These are phyloP conservation scores for Sphyrna mokarran DNA, from an alignment of 2,113 vertebrate species.

Conservation along the genomic window DNA sequence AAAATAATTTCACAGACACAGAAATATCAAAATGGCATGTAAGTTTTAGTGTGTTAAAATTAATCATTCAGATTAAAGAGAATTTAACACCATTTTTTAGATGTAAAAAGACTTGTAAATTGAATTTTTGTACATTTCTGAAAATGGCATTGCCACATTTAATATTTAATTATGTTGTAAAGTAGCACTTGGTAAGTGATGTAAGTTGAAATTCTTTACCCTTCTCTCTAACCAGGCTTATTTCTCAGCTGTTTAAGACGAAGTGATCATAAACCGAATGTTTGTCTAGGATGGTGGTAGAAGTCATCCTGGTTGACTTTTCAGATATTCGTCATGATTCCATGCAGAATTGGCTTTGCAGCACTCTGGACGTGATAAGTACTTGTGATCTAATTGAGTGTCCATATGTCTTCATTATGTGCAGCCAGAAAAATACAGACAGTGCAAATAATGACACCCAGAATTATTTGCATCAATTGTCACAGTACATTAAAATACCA, in stretches of 20 bases:
- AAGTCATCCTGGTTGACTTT: slow-evolving; percentile 44
- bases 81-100: neutral
- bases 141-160: neutral
- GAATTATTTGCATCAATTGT: neutral
- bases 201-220: neutral
- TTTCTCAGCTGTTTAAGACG: neutral
- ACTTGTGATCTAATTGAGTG: too few species aligned
- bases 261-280: neutral
- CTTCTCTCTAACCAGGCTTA: neutral
- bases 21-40: neutral
- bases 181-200: neutral
- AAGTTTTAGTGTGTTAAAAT: neutral
- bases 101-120: neutral
- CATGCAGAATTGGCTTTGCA: slow-evolving; percentile 39
- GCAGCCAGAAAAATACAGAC: slow-evolving; percentile 6
- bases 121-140: neutral
- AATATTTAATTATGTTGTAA: neutral
- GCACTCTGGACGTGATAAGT: neutral
- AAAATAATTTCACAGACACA: neutral
- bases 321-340: slow-evolving; percentile 39
- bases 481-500: slow-evolving; percentile 38
- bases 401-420: slow-evolving; percentile 41
- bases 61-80: neutral
- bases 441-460: neutral
- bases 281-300: slow-evolving; percentile 39